Conservation (phyloP, 2,113 vertebrate genomes). For the Ictalurus furcatus region DNA sequence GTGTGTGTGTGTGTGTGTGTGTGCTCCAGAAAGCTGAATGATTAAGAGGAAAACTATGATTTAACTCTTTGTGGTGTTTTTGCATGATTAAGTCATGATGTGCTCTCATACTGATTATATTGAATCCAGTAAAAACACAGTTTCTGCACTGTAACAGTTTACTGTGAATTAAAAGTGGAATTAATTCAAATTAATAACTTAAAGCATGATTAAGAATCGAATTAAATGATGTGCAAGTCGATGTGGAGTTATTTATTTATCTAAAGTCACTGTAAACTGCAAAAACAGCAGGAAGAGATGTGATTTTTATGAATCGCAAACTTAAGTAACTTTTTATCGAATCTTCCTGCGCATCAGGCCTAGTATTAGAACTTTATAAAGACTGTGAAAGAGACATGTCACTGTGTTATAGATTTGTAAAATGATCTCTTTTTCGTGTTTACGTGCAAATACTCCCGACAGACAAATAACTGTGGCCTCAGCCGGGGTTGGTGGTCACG, state of each 20-base stretch:
- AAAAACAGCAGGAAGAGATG: not conserved
- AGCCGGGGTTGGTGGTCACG: not conserved
- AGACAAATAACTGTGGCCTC: no score
- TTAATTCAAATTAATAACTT: not conserved
- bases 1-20: no score
- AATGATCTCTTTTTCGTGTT: not conserved
- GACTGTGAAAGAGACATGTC: not conserved
- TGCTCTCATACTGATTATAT: not conserved
- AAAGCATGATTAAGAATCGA: not conserved
- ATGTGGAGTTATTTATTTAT: not conserved
- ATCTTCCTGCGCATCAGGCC: not conserved
- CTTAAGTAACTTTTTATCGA: no score
- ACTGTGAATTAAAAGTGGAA: not conserved
- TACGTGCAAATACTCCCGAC: not conserved
- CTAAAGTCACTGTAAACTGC: not conserved
- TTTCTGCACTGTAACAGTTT: not conserved
- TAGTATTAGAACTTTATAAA: not conserved
- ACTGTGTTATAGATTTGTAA: not conserved
- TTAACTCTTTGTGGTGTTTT: not conserved
- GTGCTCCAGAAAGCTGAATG: not conserved
- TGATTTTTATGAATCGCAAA: not conserved
- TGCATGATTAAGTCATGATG: not conserved
- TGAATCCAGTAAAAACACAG: no score
- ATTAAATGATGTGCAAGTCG: not conserved
- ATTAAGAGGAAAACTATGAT: not conserved